Percentiles rank a stretch among this genome's conserved stretches.
Evolutionary conservation across 2,797 vertebrate genomes (phyloP).

Genomic region (Gobionotothen gibberifrons): DNA sequence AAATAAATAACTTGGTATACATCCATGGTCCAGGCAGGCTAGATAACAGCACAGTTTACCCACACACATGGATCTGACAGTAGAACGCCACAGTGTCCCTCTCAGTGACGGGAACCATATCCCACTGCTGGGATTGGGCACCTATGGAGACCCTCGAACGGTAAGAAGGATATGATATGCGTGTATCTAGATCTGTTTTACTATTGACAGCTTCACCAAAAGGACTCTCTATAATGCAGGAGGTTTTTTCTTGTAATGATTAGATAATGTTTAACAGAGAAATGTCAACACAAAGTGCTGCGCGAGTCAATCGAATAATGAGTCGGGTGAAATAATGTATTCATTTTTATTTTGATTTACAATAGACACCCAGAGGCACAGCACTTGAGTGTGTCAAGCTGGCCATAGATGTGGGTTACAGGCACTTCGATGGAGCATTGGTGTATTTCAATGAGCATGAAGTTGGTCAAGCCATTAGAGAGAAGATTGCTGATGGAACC

Average conservation of each 20-base stretch:
- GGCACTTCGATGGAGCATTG: slow-evolving; percentile 92
- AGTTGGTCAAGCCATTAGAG: slow-evolving; percentile 91
- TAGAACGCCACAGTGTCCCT: slow-evolving; percentile 81
- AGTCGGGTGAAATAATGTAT: not conserved
- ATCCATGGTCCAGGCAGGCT: not conserved
- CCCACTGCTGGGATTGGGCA: slow-evolving; percentile 92
- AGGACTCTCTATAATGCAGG: not conserved
- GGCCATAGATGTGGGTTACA: slow-evolving; percentile 92
- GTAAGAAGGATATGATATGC: slow-evolving; percentile 77
- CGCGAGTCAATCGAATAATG: not conserved
- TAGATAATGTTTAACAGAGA: not conserved
- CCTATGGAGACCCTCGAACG: slow-evolving; percentile 84
- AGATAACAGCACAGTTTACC: not conserved
- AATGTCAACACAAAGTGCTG: not conserved
- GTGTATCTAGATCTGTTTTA: not conserved
- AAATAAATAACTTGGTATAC: not conserved
- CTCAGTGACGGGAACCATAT: slow-evolving; percentile 90
- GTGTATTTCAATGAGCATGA: slow-evolving; percentile 93
- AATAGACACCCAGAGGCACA: slow-evolving; percentile 86
- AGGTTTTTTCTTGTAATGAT: not conserved
- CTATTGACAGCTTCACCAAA: not conserved
- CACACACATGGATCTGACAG: slow-evolving; percentile 75
- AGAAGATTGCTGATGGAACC: slow-evolving; percentile 92
- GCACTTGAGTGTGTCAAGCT: slow-evolving; percentile 85
- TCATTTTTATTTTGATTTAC: slow-evolving; percentile 23